These are phyloP conservation scores for Oxyura jamaicensis DNA, from an alignment of 2,113 vertebrate genomes.

Conservation along the genomic window DNA sequence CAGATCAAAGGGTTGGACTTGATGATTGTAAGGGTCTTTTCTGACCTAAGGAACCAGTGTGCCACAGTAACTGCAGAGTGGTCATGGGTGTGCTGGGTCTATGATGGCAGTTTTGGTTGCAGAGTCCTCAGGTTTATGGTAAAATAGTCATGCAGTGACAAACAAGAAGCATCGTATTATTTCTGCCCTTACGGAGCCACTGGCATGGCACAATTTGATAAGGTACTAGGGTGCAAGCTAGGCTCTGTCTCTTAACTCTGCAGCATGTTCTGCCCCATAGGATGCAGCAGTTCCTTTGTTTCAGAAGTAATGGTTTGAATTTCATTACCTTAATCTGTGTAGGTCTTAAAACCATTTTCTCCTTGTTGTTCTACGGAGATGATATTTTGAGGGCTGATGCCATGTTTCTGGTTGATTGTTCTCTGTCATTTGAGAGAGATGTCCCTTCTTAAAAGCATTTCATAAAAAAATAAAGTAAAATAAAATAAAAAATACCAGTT, in stretches of 20 bases:
- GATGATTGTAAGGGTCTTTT: neutral
- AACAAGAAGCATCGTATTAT: neutral
- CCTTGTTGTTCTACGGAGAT: neutral
- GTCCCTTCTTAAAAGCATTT: neutral
- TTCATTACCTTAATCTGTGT: neutral
- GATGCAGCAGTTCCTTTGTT: neutral
- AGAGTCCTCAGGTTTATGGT: neutral
- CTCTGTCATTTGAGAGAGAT: neutral
- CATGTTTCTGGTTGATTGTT: neutral
- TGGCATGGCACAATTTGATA: too few species aligned
- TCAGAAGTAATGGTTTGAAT: neutral
- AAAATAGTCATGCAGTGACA: neutral
- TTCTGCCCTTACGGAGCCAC: neutral
- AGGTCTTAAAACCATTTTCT: neutral
- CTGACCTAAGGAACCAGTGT: neutral
- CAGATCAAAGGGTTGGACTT: neutral
- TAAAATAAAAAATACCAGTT: neutral
- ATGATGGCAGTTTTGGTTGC: neutral
- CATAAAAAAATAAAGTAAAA: neutral
- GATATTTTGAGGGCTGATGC: neutral
- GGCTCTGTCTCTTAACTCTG: neutral
- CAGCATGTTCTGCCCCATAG: accelerated
- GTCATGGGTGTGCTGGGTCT: neutral
- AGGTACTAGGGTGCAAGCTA: too few species aligned
- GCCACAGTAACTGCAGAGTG: neutral